Base-by-base conservation (phyloP, 2,113 vertebrate genomes). In the Myiopsitta monachus region DNA sequence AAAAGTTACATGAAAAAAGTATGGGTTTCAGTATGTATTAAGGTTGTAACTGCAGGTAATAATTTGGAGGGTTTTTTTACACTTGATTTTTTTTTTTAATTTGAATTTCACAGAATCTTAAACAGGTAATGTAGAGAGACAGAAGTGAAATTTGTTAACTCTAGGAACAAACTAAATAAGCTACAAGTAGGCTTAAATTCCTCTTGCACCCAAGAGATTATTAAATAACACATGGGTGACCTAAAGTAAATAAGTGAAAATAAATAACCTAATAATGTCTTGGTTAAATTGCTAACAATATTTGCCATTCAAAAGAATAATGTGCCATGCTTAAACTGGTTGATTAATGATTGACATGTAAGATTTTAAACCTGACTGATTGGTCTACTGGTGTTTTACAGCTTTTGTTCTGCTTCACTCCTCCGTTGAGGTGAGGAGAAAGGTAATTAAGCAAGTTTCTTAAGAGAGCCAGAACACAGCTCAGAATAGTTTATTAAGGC, bases 171-270 rank as follows among this genome's bases (percentile, higher is more conserved):
- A 81, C 54, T 33, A 88, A 88, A 78, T 80, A 68, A 92, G 47
- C 57, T 62, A 64, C 36, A 81, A 61, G 81, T 88, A 81, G 18
- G 26, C 73, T 95, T 83, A 90, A 95, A 97, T 96, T 96, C 83
- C 72, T 86, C 46, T 77, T 27, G 78, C 7, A 74, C 93, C 64
- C 90, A 63, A 66, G 79, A 39, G 92, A 93, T 92, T 88, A 59
- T 93, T 80, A 90, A 97, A 94, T 43, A 88, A 86, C 78, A 94
- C 3, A 0, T 27, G 14, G 33, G 57, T 81, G 72, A 90, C 30
- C 55, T 83, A 81, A 88, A 83, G 9, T 18, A 38, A 78, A 18
- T 46, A 36, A 80, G 13, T 77, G 72, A 93, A 94, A 94, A 95
- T 33, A 95, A 96, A 88, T 84, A 94, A 91, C 62, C 62, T 84